Base-by-base conservation (phyloP, 2,797 vertebrate genomes). In the Eulemur mongoz region DNA sequence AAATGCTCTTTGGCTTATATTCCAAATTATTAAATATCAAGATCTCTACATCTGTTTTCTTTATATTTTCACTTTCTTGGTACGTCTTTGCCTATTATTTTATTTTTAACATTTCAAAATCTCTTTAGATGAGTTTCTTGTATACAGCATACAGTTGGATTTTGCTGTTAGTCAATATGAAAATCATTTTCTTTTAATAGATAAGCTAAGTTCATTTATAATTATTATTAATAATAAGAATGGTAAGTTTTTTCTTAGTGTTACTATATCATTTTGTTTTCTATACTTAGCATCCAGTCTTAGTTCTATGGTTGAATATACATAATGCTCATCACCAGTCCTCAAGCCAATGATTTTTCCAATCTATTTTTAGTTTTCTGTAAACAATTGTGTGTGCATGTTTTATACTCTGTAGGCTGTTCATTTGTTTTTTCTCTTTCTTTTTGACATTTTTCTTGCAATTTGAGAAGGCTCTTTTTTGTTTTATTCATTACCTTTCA, bases 401-500 rank as follows among this genome's bases (percentile, higher is more conserved):
- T 78, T 61, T 90, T 93, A 45, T 22, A 45, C 5, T 25, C 30
- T 17, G 2, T n/a, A n/a, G 45, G 61, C 48, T 85, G 2, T 40
- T 89, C 86, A 4, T 85, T 83, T 83, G 4, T 35, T 65, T 67
- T 78, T 2, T 73, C 5, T 79, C 35, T 91, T 67, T 84, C 54
- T 90, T 61, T 27, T 87, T 94, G 59, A 75, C 78, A 93, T 82
- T 93, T 91, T 8, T 80, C 23, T 84, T 78, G 30, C 10, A 57
- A 82, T 76, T 81, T 93, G 35, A 50, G 18, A 84, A 76, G 23
- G 15, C 35, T 89, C 10, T 81, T 72, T 52, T 48, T 90, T 32
- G 45, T 92, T n/a, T 92, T 72, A 85, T 15, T 80, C 70, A 87
- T 93, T 96, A 89, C 1, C 1, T 80, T 91, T 90, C 43, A 89